phyloP scores from a whole-genome alignment of 2,888 invertebrate genomes.

The Troides aeacus region DNA sequence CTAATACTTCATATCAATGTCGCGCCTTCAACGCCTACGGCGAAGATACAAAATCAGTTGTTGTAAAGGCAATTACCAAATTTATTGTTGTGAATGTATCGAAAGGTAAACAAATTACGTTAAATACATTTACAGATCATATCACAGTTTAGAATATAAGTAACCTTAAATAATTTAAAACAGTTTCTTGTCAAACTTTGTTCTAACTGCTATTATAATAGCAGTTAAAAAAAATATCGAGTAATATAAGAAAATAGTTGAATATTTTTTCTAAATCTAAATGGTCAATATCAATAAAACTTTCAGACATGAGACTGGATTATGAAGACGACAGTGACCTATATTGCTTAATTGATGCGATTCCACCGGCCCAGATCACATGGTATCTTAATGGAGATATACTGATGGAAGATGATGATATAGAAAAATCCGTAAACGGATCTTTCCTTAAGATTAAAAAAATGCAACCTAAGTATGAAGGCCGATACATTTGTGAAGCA shows the following conservation, averaged over 20 bases:
- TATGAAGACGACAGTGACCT: slow-evolving; percentile 39
- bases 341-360: slow-evolving; percentile 44
- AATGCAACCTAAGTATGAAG: slow-evolving; percentile 41
- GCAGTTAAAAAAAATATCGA: too few relatives aligned
- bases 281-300: neutral
- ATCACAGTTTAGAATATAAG: neutral
- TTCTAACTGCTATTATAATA: too few relatives aligned
- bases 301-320: slow-evolving; percentile 43
- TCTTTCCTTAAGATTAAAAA: slow-evolving; percentile 41
- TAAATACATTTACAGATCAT: neutral
- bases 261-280: too few relatives aligned
- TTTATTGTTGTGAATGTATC: slow-evolving; percentile 36
- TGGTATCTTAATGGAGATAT: slow-evolving; percentile 43
- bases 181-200: too few relatives aligned
- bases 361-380: slow-evolving; percentile 42
- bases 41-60: slow-evolving; percentile 29
- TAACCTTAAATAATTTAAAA: neutral
- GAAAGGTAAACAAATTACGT: slow-evolving; percentile 12
- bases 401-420: slow-evolving; percentile 34
- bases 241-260: too few relatives aligned
- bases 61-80: slow-evolving; percentile 37
- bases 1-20: slow-evolving; percentile 48
- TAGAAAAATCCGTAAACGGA: slow-evolving; percentile 39
- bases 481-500: slow-evolving; percentile 43
- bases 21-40: slow-evolving; percentile 46